phyloP scores from a whole-genome alignment of 2,888 invertebrate genomes.

The Drosophila anomelani region DNA sequence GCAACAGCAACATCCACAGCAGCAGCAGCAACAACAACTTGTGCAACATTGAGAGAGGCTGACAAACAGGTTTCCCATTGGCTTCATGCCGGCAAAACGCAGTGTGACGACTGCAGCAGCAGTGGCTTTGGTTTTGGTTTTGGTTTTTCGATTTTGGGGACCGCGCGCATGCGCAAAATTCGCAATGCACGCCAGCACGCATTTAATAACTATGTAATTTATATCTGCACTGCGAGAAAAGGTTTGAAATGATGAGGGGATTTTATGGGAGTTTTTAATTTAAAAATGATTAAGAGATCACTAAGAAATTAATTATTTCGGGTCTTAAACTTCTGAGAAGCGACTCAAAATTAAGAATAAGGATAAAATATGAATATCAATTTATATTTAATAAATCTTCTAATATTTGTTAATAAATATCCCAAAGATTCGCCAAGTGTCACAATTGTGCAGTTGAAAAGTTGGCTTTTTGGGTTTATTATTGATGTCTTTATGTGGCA shows the following conservation, averaged over 20 bases:
- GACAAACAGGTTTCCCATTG: constrained; percentile 62
- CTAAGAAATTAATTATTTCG: too few species aligned
- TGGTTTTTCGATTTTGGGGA: constrained; percentile 43
- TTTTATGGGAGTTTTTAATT: background rate
- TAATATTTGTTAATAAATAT: too few species aligned
- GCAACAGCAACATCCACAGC: constrained; percentile 62
- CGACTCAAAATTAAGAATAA: too few species aligned
- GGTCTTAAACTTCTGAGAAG: too few species aligned
- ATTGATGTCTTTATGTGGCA: constrained; percentile 77
- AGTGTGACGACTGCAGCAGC: constrained; percentile 15
- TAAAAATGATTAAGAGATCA: too few species aligned
- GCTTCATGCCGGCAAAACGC: constrained; percentile 55
- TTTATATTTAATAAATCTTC: too few species aligned
- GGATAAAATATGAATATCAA: too few species aligned
- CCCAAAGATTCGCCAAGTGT: background rate
- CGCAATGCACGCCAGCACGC: constrained; percentile 59
- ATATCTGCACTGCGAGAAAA: constrained; percentile 15
- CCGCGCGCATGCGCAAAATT: constrained; percentile 76
- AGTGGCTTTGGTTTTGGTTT: constrained; percentile 17
- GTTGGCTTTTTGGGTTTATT: constrained; percentile 47
- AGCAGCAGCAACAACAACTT: constrained; percentile 51
- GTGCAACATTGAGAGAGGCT: constrained; percentile 69
- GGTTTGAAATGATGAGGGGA: too few species aligned
- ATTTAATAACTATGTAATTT: constrained; percentile 59
- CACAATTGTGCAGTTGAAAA: background rate